Evolutionary conservation across 2,797 vertebrate genomes (phyloP).

Genomic region (Megalops cyprinoides): DNA sequence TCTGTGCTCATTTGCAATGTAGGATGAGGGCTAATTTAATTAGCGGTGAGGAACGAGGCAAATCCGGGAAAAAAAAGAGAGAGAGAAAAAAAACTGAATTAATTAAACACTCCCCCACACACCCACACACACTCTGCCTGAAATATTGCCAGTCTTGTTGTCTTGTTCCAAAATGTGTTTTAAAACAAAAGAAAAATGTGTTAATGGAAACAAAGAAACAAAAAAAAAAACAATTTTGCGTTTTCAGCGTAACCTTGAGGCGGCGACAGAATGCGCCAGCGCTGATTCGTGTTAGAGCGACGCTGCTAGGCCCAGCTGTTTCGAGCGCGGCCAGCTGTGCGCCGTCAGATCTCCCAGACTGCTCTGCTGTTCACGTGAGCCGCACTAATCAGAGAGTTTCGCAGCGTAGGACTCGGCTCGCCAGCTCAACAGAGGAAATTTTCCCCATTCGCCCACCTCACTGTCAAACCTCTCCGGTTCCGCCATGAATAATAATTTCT

Average conservation of each 20-base stretch:
- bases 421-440: slow-evolving; percentile 21
- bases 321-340: neutral
- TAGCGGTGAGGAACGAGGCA: slow-evolving; percentile 47
- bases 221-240: neutral
- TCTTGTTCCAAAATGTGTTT: neutral
- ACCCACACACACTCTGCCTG: slow-evolving; percentile 40
- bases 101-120: slow-evolving; percentile 59
- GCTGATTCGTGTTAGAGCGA: neutral
- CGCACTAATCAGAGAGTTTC: neutral
- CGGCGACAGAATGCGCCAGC: slow-evolving; percentile 45
- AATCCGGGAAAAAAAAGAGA: slow-evolving; percentile 20
- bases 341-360: neutral
- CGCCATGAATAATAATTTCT: neutral
- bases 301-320: neutral
- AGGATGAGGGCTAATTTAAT: slow-evolving; percentile 65
- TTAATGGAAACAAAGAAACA: neutral
- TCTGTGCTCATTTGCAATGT: slow-evolving; percentile 46
- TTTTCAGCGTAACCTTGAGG: slow-evolving; percentile 60
- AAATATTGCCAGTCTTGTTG: neutral
- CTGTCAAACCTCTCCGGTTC: slow-evolving; percentile 17
- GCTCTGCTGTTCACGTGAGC: neutral
- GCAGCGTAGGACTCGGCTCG: neutral
- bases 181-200: neutral
- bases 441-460: neutral
- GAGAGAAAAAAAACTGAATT: slow-evolving; percentile 36